A percentile compares a stretch with the other conserved stretches of the same genome.
Conservation (phyloP, 2,888 invertebrate species). For the Drosophila prolongata region DNA sequence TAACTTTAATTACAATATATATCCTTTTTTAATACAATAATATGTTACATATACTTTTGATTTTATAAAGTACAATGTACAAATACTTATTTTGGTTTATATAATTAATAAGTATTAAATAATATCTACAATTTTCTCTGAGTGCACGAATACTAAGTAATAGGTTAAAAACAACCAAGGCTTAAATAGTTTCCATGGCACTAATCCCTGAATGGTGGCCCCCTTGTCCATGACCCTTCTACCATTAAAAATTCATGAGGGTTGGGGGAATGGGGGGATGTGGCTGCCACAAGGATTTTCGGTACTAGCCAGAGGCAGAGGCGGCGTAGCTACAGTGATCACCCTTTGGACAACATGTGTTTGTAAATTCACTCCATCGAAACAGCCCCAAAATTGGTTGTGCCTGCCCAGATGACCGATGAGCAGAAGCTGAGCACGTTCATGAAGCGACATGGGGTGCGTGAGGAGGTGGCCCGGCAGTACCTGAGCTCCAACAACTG, state of each 20-base stretch:
- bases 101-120: no score
- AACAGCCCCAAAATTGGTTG: conserved; percentile 18
- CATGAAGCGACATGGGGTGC: conserved; percentile 59
- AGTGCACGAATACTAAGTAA: conserved; percentile 8
- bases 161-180: conserved; percentile 16
- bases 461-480: conserved; percentile 51
- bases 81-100: no score
- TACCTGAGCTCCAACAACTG: conserved; percentile 58
- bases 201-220: conserved; percentile 6
- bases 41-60: no score
- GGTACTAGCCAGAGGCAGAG: background rate
- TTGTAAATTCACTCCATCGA: conserved; percentile 27
- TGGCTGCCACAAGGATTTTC: conserved; percentile 9
- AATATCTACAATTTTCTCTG: background rate
- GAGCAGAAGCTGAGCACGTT: conserved; percentile 65
- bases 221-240: conserved; percentile 8
- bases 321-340: conserved; percentile 25
- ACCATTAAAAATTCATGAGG: conserved; percentile 13
- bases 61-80: no score
- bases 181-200: conserved; percentile 18
- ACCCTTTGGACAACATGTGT: conserved; percentile 12
- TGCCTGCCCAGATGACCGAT: conserved; percentile 62
- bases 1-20: no score
- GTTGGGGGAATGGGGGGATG: conserved; percentile 5
- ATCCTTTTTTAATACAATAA: no score